phyloP scores from a whole-genome alignment of 2,113 vertebrate species.

The Sylvia atricapilla region DNA sequence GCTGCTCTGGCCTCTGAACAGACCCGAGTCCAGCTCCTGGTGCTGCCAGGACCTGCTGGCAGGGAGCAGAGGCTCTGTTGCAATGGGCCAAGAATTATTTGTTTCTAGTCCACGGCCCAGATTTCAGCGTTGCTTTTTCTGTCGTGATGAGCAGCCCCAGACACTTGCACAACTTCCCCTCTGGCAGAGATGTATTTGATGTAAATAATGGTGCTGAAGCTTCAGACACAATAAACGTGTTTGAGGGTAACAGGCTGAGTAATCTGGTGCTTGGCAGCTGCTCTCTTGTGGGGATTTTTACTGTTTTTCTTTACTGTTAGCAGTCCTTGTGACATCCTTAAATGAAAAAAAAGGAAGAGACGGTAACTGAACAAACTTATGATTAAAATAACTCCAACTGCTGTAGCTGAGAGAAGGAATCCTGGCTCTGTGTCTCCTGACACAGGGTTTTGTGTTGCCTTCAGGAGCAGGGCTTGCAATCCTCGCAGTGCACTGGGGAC shows the following conservation, averaged over 20 bases:
- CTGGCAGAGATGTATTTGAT: background rate
- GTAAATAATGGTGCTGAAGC: background rate
- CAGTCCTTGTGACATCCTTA: conserved; percentile 22
- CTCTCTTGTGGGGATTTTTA: conserved; percentile 27
- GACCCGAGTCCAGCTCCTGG: background rate
- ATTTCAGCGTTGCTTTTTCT: background rate
- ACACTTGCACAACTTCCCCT: conserved; percentile 34
- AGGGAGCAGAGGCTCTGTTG: background rate
- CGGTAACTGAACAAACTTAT: background rate
- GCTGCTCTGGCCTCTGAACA: background rate
- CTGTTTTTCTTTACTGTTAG: conserved; percentile 8
- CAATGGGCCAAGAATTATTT: background rate
- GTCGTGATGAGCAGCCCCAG: background rate
- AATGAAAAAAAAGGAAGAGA: conserved; percentile 28
- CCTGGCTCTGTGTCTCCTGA: background rate
- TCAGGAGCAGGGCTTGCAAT: background rate
- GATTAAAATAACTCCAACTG: background rate
- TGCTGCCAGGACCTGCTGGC: background rate
- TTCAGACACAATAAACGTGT: conserved; percentile 17
- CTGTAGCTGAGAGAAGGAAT: background rate
- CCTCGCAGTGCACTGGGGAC: background rate
- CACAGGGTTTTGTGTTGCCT: background rate
- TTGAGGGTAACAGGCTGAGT: conserved; percentile 41
- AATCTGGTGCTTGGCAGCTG: conserved; percentile 56
- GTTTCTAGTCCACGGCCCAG: background rate